Percentiles rank a stretch among this genome's conserved stretches.
These are phyloP conservation scores for Moxostoma hubbsi DNA, from an alignment of 2,797 vertebrate species.

Conservation along the genomic window DNA sequence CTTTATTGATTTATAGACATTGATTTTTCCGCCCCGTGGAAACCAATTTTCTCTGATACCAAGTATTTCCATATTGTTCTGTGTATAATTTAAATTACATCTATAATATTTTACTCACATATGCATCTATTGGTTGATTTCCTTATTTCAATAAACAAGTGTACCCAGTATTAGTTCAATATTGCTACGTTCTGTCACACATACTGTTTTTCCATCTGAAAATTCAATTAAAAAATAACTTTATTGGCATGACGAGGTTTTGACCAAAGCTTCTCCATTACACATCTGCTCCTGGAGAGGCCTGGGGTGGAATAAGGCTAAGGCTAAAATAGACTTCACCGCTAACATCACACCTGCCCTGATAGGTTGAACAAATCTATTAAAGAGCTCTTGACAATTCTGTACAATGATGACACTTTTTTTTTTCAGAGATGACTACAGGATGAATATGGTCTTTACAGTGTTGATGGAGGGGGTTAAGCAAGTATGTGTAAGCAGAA, in stretches of 20 bases:
- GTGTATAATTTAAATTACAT: constrained; percentile 83
- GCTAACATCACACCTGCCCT: constrained; percentile 80
- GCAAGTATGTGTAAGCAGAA: constrained; percentile 35
- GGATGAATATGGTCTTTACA: constrained; percentile 64
- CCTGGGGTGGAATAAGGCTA: constrained; percentile 81
- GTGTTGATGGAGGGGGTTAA: constrained; percentile 55
- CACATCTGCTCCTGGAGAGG: constrained; percentile 68
- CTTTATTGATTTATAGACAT: constrained; percentile 84
- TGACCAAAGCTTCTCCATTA: constrained; percentile 73
- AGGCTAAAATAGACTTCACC: constrained; percentile 81
- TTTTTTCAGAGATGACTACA: constrained; percentile 63
- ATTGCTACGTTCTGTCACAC: constrained; percentile 84
- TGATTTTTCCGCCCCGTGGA: constrained; percentile 69
- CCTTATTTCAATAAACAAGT: constrained; percentile 88
- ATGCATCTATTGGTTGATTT: constrained; percentile 82
- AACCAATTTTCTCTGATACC: constrained; percentile 75
- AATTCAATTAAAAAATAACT: constrained; percentile 81
- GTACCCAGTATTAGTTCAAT: constrained; percentile 84
- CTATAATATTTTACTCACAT: constrained; percentile 82
- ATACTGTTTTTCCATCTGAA: constrained; percentile 76
- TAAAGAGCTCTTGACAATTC: constrained; percentile 60
- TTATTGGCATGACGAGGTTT: constrained; percentile 83
- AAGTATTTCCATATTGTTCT: constrained; percentile 79
- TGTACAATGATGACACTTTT: constrained; percentile 68
- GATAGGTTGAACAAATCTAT: constrained; percentile 72